These are phyloP conservation scores for Sminthurides aquaticus DNA, from an alignment of 2,888 invertebrate genomes.

Conservation along the genomic window DNA sequence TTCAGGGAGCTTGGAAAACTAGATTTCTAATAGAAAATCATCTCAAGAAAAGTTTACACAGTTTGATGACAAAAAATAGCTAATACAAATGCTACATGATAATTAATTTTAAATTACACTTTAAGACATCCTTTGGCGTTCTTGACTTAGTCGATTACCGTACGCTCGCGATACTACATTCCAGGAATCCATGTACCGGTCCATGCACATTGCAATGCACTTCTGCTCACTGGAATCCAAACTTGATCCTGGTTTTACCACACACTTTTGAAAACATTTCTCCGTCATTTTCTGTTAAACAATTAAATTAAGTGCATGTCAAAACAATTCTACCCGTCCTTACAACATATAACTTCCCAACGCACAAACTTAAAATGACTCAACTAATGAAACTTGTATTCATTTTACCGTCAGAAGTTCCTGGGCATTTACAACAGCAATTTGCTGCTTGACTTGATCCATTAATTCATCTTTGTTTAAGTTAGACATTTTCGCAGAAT, in stretches of 20 bases:
- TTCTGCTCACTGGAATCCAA: constrained; percentile 56
- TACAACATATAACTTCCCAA: neutral
- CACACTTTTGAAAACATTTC: constrained; percentile 93
- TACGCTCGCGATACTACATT: constrained; percentile 86
- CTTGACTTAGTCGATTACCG: constrained; percentile 72
- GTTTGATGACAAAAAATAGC: too few species aligned
- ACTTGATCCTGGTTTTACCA: constrained; percentile 76
- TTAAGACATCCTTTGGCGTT: constrained; percentile 51
- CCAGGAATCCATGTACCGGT: constrained; percentile 86
- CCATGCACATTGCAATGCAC: constrained; percentile 97
- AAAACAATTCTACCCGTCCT: neutral
- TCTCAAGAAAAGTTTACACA: too few species aligned
- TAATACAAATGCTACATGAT: too few species aligned
- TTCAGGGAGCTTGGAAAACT: too few species aligned
- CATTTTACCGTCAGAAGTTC: constrained; percentile 70
- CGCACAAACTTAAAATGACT: too few species aligned
- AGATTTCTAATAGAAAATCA: too few species aligned
- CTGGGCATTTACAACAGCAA: constrained; percentile 87
- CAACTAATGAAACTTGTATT: neutral
- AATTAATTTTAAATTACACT: neutral
- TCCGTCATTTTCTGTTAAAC: constrained; percentile 82
- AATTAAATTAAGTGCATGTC: constrained; percentile 29
- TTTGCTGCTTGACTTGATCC: constrained; percentile 91
- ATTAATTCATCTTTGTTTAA: constrained; percentile 61
- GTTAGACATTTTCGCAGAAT: neutral